Conservation (phyloP, 2,888 invertebrate species). For the Eueremaeus valkanovi region DNA sequence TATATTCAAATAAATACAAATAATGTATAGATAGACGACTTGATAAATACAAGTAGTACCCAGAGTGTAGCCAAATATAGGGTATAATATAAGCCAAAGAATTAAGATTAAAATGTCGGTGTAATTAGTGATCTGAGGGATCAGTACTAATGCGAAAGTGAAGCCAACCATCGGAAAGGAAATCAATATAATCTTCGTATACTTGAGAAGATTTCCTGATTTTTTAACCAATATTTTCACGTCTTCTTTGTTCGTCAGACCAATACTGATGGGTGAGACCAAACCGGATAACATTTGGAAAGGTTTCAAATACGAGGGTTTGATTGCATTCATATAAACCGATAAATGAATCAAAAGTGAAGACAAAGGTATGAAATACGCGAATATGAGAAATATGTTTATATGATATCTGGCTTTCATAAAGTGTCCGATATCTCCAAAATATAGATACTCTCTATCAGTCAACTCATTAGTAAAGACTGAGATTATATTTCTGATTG, state of each 20-base stretch:
- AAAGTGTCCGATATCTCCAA: not conserved
- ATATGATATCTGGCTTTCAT: not conserved
- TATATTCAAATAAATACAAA: not conserved
- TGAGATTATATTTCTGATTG: not conserved
- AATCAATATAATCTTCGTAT: too few species aligned
- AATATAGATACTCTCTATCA: not conserved
- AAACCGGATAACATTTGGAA: not conserved
- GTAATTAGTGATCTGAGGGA: not conserved
- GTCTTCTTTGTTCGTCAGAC: too few species aligned
- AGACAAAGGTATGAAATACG: not conserved
- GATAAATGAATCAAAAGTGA: not conserved
- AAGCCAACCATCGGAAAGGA: too few species aligned
- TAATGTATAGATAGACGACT: not conserved
- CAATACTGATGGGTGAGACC: not conserved
- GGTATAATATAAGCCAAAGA: not conserved
- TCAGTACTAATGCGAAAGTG: too few species aligned
- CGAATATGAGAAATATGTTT: not conserved
- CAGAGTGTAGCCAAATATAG: not conserved
- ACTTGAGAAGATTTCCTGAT: too few species aligned
- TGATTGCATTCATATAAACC: not conserved
- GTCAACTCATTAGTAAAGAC: not conserved
- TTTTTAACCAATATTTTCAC: too few species aligned
- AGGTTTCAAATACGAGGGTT: not conserved
- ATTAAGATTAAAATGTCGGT: not conserved
- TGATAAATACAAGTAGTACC: not conserved